phyloP scores from a whole-genome alignment of 1,140 invertebrate species.

The Pogonomyrmex barbatus region DNA sequence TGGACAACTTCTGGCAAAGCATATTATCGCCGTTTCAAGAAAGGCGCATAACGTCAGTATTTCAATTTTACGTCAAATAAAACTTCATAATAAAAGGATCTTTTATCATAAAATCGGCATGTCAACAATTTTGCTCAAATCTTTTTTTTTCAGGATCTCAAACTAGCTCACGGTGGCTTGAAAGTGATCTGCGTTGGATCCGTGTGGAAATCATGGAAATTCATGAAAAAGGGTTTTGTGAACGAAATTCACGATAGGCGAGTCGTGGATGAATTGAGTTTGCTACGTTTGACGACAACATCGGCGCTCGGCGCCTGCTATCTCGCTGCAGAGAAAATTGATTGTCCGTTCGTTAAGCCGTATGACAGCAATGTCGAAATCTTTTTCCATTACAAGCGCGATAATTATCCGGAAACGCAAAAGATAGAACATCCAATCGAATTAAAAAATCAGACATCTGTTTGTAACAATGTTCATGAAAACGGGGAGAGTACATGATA shows the following conservation, averaged over 20 bases:
- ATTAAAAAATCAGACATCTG: not conserved
- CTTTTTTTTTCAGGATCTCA: constrained; percentile 84
- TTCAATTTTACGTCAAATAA: not conserved
- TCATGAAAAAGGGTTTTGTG: constrained; percentile 91
- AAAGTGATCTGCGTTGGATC: constrained; percentile 97
- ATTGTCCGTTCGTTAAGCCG: constrained; percentile 84
- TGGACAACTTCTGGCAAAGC: constrained; percentile 91
- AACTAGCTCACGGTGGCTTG: constrained; percentile 88
- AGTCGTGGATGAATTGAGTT: constrained; percentile 87
- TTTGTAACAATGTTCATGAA: not conserved
- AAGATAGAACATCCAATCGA: not conserved
- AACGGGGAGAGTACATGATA: constrained; percentile 27
- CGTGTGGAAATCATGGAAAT: constrained; percentile 97
- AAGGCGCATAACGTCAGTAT: constrained; percentile 88
- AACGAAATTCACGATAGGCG: constrained; percentile 86
- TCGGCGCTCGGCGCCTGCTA: constrained; percentile 92
- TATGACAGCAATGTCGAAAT: constrained; percentile 86
- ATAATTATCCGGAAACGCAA: constrained; percentile 57
- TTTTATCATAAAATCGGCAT: constrained; percentile 4
- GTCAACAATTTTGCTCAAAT: not conserved
- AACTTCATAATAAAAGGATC: not conserved
- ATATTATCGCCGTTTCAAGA: constrained; percentile 90
- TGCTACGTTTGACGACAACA: constrained; percentile 89
- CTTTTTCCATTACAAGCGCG: constrained; percentile 86
- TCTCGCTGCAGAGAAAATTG: constrained; percentile 89